phyloP scores from a whole-genome alignment of 2,888 invertebrate species.

The Galerucella calmariensis region DNA sequence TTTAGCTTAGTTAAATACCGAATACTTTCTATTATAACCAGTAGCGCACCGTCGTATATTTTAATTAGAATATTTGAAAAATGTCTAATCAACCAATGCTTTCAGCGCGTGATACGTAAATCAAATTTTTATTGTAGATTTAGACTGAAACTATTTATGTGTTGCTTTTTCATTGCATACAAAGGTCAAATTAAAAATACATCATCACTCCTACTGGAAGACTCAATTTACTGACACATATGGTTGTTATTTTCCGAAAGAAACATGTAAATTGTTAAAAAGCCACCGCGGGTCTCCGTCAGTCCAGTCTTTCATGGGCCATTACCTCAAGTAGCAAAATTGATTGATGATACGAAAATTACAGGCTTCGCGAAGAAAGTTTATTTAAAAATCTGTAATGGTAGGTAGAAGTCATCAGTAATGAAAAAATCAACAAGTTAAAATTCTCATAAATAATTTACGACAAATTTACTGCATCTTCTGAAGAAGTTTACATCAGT shows the following conservation, averaged over 20 bases:
- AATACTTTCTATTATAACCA: slow-evolving; percentile 18
- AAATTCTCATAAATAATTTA: slow-evolving; percentile 9
- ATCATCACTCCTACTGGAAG: neutral
- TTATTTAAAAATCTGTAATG: slow-evolving; percentile 29
- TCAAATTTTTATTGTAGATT: too few species aligned
- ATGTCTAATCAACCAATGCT: too few species aligned
- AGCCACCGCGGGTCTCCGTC: slow-evolving; percentile 19
- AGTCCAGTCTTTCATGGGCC: slow-evolving; percentile 28
- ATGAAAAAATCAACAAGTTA: slow-evolving; percentile 28
- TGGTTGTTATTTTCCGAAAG: slow-evolving; percentile 8
- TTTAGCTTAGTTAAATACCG: slow-evolving; percentile 21
- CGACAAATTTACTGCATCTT: neutral
- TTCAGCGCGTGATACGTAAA: too few species aligned
- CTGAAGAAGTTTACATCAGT: too few species aligned
- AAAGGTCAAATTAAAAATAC: too few species aligned
- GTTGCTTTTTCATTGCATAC: too few species aligned
- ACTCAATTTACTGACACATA: slow-evolving; percentile 18
- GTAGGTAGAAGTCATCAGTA: slow-evolving; percentile 21
- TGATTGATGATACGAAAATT: slow-evolving; percentile 35
- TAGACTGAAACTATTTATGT: too few species aligned
- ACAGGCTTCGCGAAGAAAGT: slow-evolving; percentile 28
- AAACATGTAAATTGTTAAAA: slow-evolving; percentile 22
- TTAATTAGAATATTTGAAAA: too few species aligned
- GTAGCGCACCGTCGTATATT: neutral
- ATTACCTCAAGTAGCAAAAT: slow-evolving; percentile 34